phyloP scores from a whole-genome alignment of 2,113 vertebrate genomes.

The Elaphurus davidianus region DNA sequence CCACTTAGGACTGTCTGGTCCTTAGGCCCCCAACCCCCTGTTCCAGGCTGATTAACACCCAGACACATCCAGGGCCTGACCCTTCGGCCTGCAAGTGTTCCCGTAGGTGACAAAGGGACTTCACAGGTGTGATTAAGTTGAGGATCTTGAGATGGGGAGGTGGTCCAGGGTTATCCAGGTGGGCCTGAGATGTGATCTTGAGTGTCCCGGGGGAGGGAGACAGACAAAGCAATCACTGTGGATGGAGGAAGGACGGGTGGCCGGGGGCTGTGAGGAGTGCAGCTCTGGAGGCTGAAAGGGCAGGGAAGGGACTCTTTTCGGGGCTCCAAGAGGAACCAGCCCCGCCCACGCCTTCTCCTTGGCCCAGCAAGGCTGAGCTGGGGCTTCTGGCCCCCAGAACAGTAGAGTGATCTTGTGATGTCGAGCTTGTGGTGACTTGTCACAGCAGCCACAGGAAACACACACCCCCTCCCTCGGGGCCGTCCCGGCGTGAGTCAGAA shows the following conservation, averaged over 20 bases:
- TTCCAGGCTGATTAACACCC: neutral
- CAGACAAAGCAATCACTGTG: no score
- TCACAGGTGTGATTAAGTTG: neutral
- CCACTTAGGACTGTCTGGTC: neutral
- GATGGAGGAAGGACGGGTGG: accelerated
- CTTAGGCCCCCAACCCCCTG: neutral
- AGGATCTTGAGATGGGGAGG: neutral
- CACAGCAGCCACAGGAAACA: neutral
- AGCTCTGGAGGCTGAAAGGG: neutral
- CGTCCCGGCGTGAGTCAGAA: neutral
- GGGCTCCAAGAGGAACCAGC: neutral
- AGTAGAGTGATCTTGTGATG: neutral
- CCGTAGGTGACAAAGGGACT: neutral
- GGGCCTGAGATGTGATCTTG: neutral
- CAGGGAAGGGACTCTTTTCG: accelerated
- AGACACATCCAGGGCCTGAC: neutral
- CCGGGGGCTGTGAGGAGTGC: accelerated
- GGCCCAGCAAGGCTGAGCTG: neutral
- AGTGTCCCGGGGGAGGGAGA: neutral
- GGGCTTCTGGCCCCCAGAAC: neutral
- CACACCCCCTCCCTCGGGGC: neutral
- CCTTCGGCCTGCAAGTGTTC: accelerated
- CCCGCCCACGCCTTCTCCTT: neutral
- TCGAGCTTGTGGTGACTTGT: neutral
- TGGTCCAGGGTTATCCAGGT: neutral